Base-by-base conservation (phyloP, 2,888 invertebrate species). In the Phengaris arion region DNA sequence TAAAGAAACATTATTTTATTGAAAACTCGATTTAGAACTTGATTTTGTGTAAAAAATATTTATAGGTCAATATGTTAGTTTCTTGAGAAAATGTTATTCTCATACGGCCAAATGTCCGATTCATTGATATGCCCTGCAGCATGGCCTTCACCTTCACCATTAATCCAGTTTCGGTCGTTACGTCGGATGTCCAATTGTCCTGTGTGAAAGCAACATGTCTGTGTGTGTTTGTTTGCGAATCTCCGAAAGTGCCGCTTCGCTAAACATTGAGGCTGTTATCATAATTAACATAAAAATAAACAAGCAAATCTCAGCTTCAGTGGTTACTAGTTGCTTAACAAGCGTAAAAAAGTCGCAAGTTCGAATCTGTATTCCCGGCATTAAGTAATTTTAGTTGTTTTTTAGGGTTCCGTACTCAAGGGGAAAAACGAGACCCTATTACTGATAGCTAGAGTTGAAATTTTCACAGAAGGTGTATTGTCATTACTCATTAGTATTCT, bases 121-220 rank as follows among this genome's bases (percentile, higher is more conserved):
- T 69, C 48, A 59, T 1, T 2, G n/a, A 48, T 69, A 64, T 64
- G n/a, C 46, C 15, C 69, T 12, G 69, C 48, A 15, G 22, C 69
- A 69, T 46, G 48, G n/a, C 69, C 69, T 69, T 69, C 46, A 69
- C 69, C 15, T 69, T 48, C 48, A 8, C 15, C 5, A 8, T 69
- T 69, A 69, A 48, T 69, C 69, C 69, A 69, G 69, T 69, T 69
- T 69, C 35, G 69, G 69, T 69, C 48, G 46, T 69, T n/a, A 48
- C 48, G n/a, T 48, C 15, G n/a, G 69, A n/a, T 15, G 69, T 69
- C 48, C 48, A 48, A 9, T 9, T 48, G 6, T 13, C 48, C 9
- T 9, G 48, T 69, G n/a, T 69, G 46, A 69, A 48, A 15, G 69
- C 69, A 69, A 10, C 69, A 48, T 2, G 69, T 48, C 35, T 59